A percentile compares a stretch with the other conserved stretches of the same genome.
These are phyloP conservation scores for Netelia fuscicornis DNA, from an alignment of 2,888 invertebrate species.

Conservation along the genomic window DNA sequence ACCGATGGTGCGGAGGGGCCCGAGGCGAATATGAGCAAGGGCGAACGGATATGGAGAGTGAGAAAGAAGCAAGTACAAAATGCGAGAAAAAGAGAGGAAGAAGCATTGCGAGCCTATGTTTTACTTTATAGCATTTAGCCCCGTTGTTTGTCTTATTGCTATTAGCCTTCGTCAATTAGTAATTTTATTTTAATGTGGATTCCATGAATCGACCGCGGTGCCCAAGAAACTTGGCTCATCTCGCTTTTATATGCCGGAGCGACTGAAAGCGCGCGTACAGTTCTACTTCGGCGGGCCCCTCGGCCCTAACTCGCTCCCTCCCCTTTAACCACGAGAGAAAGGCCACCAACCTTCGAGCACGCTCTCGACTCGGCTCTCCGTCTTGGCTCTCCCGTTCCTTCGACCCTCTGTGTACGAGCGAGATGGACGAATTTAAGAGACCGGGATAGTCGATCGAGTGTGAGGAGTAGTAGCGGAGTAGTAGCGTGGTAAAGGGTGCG, in stretches of 20 bases:
- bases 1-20: slow-evolving; percentile 18
- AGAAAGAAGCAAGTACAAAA: slow-evolving; percentile 60
- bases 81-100: slow-evolving; percentile 41
- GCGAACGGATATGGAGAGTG: slow-evolving; percentile 54
- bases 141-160: slow-evolving; percentile 84
- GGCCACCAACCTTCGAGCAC: slow-evolving; percentile 53
- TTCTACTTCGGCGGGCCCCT: slow-evolving; percentile 10
- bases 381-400: slow-evolving; percentile 1
- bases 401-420: slow-evolving; percentile 23
- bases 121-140: slow-evolving; percentile 84
- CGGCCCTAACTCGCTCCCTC: slow-evolving; percentile 11
- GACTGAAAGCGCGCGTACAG: slow-evolving; percentile 35
- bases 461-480: neutral
- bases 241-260: slow-evolving; percentile 46
- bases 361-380: neutral
- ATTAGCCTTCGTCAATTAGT: slow-evolving; percentile 84
- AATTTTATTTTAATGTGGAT: slow-evolving; percentile 84
- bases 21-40: slow-evolving; percentile 40
- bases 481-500: slow-evolving; percentile 19
- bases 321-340: slow-evolving; percentile 46
- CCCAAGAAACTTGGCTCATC: slow-evolving; percentile 68
- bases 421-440: slow-evolving; percentile 41
- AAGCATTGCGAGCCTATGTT: slow-evolving; percentile 81
- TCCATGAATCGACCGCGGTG: slow-evolving; percentile 79
- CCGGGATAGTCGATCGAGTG: slow-evolving; percentile 30